A percentile compares a stretch with the other conserved stretches of the same genome.
Conservation (phyloP, 35 echinoderm and acorn worm genomes). For the Ophioderma brevispina region DNA sequence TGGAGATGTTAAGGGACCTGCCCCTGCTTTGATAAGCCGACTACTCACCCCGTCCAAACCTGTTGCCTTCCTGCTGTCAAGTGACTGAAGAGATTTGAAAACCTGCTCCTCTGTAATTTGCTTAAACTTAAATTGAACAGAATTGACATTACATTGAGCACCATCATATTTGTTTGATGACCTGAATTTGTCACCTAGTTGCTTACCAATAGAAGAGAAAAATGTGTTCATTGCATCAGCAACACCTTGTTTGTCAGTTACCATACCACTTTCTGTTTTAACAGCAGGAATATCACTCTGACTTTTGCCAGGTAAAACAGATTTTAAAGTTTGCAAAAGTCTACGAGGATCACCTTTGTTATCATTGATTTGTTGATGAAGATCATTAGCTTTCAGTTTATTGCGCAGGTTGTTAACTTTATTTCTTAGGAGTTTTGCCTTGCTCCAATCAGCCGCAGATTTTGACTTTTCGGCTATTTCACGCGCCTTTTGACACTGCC, state of each 20-base stretch:
- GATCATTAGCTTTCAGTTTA: background rate
- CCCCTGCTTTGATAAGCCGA: slow-evolving; percentile 13
- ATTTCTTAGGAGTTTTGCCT: background rate
- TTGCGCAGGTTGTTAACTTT: background rate
- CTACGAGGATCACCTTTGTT: background rate
- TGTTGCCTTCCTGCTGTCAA: slow-evolving; percentile 14
- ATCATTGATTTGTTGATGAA: background rate
- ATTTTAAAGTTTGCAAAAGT: background rate
- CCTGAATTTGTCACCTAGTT: background rate
- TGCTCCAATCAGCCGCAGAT: background rate
- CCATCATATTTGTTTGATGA: background rate
- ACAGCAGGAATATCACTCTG: background rate
- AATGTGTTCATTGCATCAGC: background rate
- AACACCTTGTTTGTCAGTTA: background rate
- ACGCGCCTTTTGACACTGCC: background rate
- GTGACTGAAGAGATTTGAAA: background rate
- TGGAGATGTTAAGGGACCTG: background rate
- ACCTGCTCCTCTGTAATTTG: background rate
- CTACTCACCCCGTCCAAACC: slow-evolving; percentile 7
- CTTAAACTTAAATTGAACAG: background rate
- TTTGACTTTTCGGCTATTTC: background rate
- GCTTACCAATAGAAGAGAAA: background rate
- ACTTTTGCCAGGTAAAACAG: background rate
- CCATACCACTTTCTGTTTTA: background rate
- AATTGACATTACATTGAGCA: background rate